Base-by-base conservation (phyloP, 2,888 invertebrate genomes). In the Anarsia innoxiella region DNA sequence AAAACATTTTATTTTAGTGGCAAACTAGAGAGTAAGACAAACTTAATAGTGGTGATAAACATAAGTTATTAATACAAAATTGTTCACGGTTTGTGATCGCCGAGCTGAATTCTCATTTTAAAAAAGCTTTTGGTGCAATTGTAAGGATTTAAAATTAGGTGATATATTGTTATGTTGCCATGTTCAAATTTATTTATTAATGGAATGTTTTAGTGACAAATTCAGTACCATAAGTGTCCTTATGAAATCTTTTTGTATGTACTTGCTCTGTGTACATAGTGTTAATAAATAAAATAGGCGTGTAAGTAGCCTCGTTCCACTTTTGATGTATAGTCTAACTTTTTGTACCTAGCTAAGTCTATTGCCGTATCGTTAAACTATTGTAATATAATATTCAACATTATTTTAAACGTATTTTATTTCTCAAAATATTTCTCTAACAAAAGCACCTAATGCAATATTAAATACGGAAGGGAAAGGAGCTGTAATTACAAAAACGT, bases 401-500 rank as follows among this genome's bases (percentile, higher is more conserved):
- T 47, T 14, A 40, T 41, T 32, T 38, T 39, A 37, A 33, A 25
- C 3, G 3, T 19, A 23, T 41, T 15, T 35, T 31, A 36, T 47
- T 45, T 46, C 10, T 23, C 36, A 29, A 4, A 23, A 33, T n/a
- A n/a, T n/a, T n/a, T n/a, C n/a, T n/a, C n/a, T n/a, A n/a, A n/a
- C n/a, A n/a, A n/a, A n/a, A n/a, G n/a, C n/a, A n/a, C n/a, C n/a
- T n/a, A n/a, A n/a, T n/a, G n/a, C n/a, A n/a, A n/a, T n/a, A n/a
- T n/a, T n/a, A 35, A 28, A 8, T 35, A 19, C 41, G 41, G 60
- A 49, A 74, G 79, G 83, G 78, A 79, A 78, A 80, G 82, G 83
- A 74, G 61, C 55, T 55, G 49, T 53, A 66, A 75, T 78, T 82
- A 80, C 62, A 82, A 83, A 71, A 80, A 83, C 77, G 51, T 79